Evolutionary conservation across 2,113 vertebrate species (phyloP), one percentile per base, ranked within the genome.

Genomic region (Orcinus orca): DNA sequence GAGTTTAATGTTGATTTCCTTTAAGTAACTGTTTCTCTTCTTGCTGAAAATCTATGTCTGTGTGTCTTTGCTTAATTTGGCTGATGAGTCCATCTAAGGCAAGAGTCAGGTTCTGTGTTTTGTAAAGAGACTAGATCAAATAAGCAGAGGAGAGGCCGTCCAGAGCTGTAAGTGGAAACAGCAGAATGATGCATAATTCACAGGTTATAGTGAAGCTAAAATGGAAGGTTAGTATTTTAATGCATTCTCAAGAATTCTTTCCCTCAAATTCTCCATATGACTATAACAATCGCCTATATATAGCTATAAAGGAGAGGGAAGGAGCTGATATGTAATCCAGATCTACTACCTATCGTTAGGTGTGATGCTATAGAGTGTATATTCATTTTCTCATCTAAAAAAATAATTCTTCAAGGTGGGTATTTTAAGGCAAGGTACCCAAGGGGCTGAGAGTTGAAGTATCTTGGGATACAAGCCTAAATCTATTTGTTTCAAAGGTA

Each of bases 221-320:
- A 94, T 38, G 81, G n/a, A 89, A 95, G 58, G 92, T 80, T 95
- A 90, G 63, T 93, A 74, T 93, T 96, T 93, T 58, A 93, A 92
- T 81, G 63, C 47, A 13, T 82, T 95, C 50, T 58, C 90, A 96
- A 95, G 44, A 82, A 88, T 96, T 80, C 62, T 95, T 95, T 62
- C 53, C 14, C 38, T 95, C 73, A 87, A 47, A 87, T 83, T 89
- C 88, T 93, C 44, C 20, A 23, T 73, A 44, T 50, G n/a, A 60
- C 60, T 85, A 36, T 79, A 90, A 26, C 20, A 95, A 58, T 73
- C 3, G 1, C 65, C n/a, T 83, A 31, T 60, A 29, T 21, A 50
- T 17, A 65, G 47, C 33, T 62, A 29, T 55, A 73, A 68, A 81
- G 44, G 36, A 63, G 92, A 96, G 18, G 55, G 36, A 71, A 92